Percentiles rank a stretch among this genome's conserved stretches.
phyloP scores from a whole-genome alignment of 2,888 invertebrate species.

The Lasioglossum vierecki region DNA sequence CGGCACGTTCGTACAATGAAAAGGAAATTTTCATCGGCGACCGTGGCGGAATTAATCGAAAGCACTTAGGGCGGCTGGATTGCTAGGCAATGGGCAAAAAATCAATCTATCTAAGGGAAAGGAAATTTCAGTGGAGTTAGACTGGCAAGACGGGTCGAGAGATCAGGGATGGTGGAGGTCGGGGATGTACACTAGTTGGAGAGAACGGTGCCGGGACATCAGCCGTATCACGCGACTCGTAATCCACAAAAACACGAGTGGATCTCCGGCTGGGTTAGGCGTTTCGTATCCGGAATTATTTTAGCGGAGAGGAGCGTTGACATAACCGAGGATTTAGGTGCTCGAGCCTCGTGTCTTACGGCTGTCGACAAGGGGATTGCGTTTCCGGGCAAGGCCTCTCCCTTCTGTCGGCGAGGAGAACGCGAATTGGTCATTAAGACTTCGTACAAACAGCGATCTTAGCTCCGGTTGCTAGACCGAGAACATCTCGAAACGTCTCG shows the following conservation, averaged over 20 bases:
- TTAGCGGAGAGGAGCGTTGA: slow-evolving; percentile 60
- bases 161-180: background rate
- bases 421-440: slow-evolving; percentile 69
- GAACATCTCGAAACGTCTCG: slow-evolving; percentile 45
- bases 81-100: background rate
- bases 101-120: slow-evolving; percentile 7
- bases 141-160: background rate
- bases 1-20: background rate
- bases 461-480: slow-evolving; percentile 27
- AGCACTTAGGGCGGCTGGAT: background rate
- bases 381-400: slow-evolving; percentile 36
- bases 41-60: background rate
- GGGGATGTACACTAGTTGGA: background rate
- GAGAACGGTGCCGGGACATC: background rate
- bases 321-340: slow-evolving; percentile 66
- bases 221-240: slow-evolving; percentile 10
- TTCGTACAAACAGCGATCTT: slow-evolving; percentile 62
- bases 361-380: slow-evolving; percentile 61
- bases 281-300: slow-evolving; percentile 61
- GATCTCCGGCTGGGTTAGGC: slow-evolving; percentile 18
- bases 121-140: background rate
- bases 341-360: slow-evolving; percentile 58
- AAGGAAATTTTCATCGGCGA: background rate
- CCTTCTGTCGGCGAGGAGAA: slow-evolving; percentile 43
- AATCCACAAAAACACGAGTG: slow-evolving; percentile 46